Evolutionary conservation across 2,888 invertebrate species (phyloP), one percentile per base, ranked within the genome.

Genomic region (Nowickia ferox): DNA sequence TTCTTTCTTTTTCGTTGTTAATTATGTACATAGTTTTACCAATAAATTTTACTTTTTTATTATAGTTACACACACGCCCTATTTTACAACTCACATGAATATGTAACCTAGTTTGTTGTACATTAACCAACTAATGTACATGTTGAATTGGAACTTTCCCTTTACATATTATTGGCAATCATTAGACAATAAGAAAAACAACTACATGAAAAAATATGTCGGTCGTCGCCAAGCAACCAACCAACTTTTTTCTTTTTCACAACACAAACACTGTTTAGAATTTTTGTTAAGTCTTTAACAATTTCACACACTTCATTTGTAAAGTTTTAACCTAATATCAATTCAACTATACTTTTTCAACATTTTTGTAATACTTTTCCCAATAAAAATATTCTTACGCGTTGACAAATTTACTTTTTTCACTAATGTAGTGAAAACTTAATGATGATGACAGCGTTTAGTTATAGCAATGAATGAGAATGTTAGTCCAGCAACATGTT

Each of bases 401-500:
- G 81, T 84, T 80, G 77, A 72, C 66, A 76, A 75, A 65, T 71
- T 71, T 71, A 38, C 55, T 74, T 82, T 84, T 77, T 78, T 57
- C 77, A 61, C 17, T 65, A 66, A 42, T 77, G 63, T 68, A 77
- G 74, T 81, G 71, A 86, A 84, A 83, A 61, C 76, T 83, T 85
- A 87, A 75, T 77, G 82, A 79, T 74, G 76, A 84, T 87, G 75
- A 83, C 86, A 72, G 84, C 86, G 88, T 87, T 86, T 86, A 87
- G 88, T 78, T 84, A 84, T 74, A 87, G 78, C 63, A 88, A 83
- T 74, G 84, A 87, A 80, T 84, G 83, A 81, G 44, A 76, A 61
- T 81, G 40, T 63, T 84, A 78, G 72, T 69, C 69, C 63, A 66
- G 80, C 87, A 84, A 87, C 84, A 87, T 87, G 87, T 87, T 66